Conservation (phyloP, 2,888 invertebrate species). For the Anagyrus pseudococci region DNA sequence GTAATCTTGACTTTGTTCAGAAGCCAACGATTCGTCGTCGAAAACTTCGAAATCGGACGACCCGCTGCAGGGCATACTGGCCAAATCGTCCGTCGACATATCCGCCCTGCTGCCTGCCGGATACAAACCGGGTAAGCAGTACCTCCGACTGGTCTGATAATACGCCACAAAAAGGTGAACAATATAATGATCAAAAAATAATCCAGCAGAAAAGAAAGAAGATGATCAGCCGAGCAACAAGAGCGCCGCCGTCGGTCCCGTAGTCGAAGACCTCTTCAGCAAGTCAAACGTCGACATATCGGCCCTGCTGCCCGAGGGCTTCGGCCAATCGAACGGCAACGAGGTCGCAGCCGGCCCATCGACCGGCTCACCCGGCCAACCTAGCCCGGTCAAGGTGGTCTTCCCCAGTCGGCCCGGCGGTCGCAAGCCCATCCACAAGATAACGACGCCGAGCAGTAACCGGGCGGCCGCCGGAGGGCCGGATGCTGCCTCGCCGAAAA, state of each 20-base stretch:
- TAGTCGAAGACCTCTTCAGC: conserved; percentile 55
- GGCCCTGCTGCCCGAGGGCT: conserved; percentile 67
- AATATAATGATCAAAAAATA: too few species aligned
- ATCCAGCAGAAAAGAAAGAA: too few species aligned
- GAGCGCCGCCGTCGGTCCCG: too few species aligned
- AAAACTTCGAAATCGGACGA: conserved; percentile 5
- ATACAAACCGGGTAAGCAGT: conserved; percentile 62
- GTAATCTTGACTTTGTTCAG: too few species aligned
- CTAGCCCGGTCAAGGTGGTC: conserved; percentile 68
- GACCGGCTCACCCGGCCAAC: conserved; percentile 9
- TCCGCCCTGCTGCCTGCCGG: conserved; percentile 66
- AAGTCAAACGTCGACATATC: conserved; percentile 59
- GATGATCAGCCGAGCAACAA: too few species aligned
- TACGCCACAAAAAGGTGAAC: too few species aligned
- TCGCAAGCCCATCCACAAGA: conserved; percentile 67
- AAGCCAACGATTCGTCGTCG: conserved; percentile 16
- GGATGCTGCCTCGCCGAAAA: conserved; percentile 63
- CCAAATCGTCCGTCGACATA: conserved; percentile 57
- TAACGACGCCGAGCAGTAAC: conserved; percentile 65
- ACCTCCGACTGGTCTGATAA: too few species aligned
- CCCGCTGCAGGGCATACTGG: conserved; percentile 54
- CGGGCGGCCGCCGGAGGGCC: conserved; percentile 61
- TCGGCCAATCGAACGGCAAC: background rate
- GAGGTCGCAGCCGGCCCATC: background rate
- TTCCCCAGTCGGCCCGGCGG: conserved; percentile 81